Conservation (phyloP, 2,797 vertebrate genomes). For the Garrulus glandarius region DNA sequence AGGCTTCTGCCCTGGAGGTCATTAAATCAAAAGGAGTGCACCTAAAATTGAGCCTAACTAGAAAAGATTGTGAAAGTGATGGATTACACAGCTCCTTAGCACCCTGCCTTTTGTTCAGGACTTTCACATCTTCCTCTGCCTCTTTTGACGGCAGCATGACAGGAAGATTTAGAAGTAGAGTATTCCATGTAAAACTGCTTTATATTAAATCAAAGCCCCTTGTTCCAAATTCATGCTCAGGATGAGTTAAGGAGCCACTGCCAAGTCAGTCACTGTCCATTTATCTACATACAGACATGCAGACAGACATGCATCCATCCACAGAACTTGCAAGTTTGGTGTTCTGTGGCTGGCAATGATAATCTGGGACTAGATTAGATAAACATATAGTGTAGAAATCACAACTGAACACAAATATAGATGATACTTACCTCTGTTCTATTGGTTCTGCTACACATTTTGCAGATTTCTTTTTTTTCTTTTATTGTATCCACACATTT, state of each 20-base stretch:
- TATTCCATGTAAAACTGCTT: not conserved
- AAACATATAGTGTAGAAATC: not conserved
- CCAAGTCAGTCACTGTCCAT: not conserved
- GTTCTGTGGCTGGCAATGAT: not conserved
- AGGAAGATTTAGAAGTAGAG: not conserved
- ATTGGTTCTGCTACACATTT: not conserved
- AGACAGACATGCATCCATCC: not conserved
- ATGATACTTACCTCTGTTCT: not conserved
- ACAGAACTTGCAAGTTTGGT: not conserved
- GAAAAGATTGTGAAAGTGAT: not conserved
- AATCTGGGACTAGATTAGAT: not conserved
- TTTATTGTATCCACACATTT: too few relatives aligned
- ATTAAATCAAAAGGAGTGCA: not conserved
- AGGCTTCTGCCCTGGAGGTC: not conserved
- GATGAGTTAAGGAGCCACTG: not conserved
- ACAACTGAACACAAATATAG: not conserved
- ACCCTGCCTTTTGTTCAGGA: not conserved
- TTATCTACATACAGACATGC: not conserved
- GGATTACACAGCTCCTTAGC: not conserved
- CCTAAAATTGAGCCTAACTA: not conserved
- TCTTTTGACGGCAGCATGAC: not conserved
- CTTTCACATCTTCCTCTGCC: not conserved
- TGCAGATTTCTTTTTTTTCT: not conserved
- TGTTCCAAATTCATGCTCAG: not conserved
- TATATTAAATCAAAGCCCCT: not conserved